These are phyloP conservation scores for Trichosurus vulpecula DNA, from an alignment of 2,797 vertebrate species.

Conservation along the genomic window DNA sequence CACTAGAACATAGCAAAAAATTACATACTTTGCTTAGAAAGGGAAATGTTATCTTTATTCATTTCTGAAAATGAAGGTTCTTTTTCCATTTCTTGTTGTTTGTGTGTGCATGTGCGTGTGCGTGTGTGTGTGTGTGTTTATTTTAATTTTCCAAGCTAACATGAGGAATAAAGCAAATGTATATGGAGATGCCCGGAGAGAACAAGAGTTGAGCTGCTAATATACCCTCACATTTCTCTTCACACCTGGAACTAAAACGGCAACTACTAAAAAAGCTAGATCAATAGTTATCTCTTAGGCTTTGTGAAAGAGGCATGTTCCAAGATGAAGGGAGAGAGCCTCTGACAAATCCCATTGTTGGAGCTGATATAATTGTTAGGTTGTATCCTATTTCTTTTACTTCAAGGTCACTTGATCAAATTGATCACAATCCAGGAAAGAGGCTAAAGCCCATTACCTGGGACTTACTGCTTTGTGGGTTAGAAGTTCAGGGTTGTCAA, in stretches of 20 bases:
- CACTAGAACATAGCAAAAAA: background rate
- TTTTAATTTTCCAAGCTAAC: background rate
- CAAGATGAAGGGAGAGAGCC: background rate
- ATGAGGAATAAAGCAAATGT: background rate
- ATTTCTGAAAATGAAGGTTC: background rate
- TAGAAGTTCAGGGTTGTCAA: background rate
- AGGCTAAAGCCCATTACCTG: background rate
- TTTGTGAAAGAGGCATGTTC: background rate
- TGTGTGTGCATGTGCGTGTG: background rate
- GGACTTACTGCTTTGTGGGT: background rate
- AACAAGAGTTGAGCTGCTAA: background rate
- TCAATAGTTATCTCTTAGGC: background rate
- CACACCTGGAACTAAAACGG: conserved; percentile 9
- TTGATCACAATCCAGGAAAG: background rate
- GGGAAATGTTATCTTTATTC: conserved; percentile 8
- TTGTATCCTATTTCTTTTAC: conserved; percentile 24
- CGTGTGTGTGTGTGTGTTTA: background rate
- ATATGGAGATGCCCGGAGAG: background rate
- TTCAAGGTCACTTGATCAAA: background rate
- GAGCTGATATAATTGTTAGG: conserved; percentile 12
- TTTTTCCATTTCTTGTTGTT: background rate
- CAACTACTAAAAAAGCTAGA: conserved; percentile 14
- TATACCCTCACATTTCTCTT: background rate
- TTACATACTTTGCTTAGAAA: background rate
- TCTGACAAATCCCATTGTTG: conserved; percentile 8